phyloP scores from a whole-genome alignment of 2,797 vertebrate species.

The Neosilurus mollespiculum region DNA sequence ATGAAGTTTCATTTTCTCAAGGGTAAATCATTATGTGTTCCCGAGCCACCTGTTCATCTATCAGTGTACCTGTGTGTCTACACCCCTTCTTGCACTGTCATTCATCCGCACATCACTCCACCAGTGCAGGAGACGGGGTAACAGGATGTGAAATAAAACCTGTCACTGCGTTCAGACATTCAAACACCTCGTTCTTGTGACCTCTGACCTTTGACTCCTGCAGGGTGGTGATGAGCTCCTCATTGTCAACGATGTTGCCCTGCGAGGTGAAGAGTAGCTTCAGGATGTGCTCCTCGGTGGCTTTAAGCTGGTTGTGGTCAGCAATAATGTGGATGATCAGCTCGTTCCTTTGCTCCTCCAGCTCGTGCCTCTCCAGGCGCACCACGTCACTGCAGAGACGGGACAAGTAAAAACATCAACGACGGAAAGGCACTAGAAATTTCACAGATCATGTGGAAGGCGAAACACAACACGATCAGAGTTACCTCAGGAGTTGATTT shows the following conservation, averaged over 20 bases:
- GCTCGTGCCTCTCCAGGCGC: constrained; percentile 78
- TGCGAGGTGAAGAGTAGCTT: constrained; percentile 80
- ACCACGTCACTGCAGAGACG: constrained; percentile 72
- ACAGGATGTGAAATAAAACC: constrained; percentile 38
- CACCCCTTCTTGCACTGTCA: not conserved
- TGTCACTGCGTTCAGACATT: constrained; percentile 5
- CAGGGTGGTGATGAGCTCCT: constrained; percentile 79
- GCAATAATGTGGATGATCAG: constrained; percentile 77
- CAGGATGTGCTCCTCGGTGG: constrained; percentile 80
- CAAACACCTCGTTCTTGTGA: not conserved
- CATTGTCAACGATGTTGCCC: constrained; percentile 81
- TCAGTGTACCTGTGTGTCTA: constrained; percentile 7
- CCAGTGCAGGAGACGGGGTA: constrained; percentile 15
- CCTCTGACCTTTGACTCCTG: constrained; percentile 78
- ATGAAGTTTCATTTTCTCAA: constrained; percentile 20
- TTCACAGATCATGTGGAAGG: too few relatives aligned
- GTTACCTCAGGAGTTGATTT: constrained; percentile 84
- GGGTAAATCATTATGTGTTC: constrained; percentile 7
- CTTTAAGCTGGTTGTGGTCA: constrained; percentile 81
- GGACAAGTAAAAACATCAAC: not conserved
- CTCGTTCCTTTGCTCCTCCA: constrained; percentile 80
- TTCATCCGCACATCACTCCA: constrained; percentile 36
- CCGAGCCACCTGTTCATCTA: not conserved
- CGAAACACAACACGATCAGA: not conserved
- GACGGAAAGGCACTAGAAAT: too few relatives aligned